Base-by-base conservation (phyloP, 2,113 vertebrate genomes). In the Phyllostomus discolor region DNA sequence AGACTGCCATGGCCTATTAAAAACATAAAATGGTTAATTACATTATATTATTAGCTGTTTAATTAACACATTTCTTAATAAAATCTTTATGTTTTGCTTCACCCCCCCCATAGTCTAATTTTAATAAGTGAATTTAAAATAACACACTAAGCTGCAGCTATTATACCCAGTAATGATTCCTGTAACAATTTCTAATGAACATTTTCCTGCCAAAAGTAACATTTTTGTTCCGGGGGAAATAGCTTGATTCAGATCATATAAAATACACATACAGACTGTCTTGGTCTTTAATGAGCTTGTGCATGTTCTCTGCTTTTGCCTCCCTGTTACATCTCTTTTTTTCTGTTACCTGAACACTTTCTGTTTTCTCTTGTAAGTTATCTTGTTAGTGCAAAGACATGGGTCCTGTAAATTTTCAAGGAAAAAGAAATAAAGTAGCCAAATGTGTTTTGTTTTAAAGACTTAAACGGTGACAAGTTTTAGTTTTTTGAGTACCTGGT, bases 61-160 rank as follows among this genome's bases (percentile, higher is more conserved):
- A 93, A 80, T 94, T 96, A 90, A 14, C 69, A 75, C 62, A 81
- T 97, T 96, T 94, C 52, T 89, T 76, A 93, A 79, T 93, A 87
- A 80, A 87, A 73, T 93, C n/a, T 31, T 72, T 72, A 50, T 87
- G 19, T 64, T 81, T 69, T 87, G 64, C 75, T 89, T 87, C 43
- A 66, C 43, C 90, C 28, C 87, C 62, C 52, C 54, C 81, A 90
- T 26, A 85, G 67, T 82, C 54, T 97, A 62, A 75, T 97, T 96
- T 95, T 97, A 94, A 83, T 90, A 97, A 83, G 19, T 95, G 82
- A 95, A 88, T 97, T 94, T 95, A 94, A 96, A 96, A 84, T 95
- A 93, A 80, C 66, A 91, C 57, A 73, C 5, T 87, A 70, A 84
- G n/a, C 69, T 20, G 92, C 20, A 66, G 41, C 33, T 52, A 62